These are phyloP conservation scores for Ptychobarbus kaznakovi DNA, from an alignment of 2,797 vertebrate genomes.

Conservation along the genomic window DNA sequence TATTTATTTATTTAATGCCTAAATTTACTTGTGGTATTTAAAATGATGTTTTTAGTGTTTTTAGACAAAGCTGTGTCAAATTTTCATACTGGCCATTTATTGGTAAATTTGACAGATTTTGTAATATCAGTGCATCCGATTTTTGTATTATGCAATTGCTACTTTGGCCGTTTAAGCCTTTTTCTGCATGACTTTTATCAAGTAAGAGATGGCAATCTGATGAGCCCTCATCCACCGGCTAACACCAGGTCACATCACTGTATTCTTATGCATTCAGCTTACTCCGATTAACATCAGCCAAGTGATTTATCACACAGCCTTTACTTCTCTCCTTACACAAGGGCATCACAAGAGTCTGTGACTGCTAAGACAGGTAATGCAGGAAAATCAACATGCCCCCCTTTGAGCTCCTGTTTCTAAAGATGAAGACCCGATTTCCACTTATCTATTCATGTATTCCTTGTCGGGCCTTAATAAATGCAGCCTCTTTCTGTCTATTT, in stretches of 20 bases:
- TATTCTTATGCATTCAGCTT: conserved; percentile 14
- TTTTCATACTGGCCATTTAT: background rate
- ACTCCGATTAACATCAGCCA: conserved; percentile 25
- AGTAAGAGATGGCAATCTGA: background rate
- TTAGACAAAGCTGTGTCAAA: background rate
- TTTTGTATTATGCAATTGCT: background rate
- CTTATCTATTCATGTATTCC: conserved; percentile 61
- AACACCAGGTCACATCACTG: conserved; percentile 22
- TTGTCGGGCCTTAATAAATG: conserved; percentile 60
- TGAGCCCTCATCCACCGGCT: background rate
- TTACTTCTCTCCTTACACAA: conserved; percentile 19
- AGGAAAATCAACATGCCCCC: conserved; percentile 53
- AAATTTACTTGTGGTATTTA: too few relatives aligned
- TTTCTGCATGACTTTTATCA: background rate
- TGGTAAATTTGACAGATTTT: background rate
- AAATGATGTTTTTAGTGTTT: too few relatives aligned
- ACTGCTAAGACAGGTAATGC: conserved; percentile 39
- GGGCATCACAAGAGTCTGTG: conserved; percentile 43
- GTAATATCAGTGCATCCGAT: background rate
- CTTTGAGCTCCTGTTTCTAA: conserved; percentile 50
- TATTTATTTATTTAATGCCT: background rate
- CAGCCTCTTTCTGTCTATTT: conserved; percentile 23
- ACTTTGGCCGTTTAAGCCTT: background rate
- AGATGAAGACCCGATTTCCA: conserved; percentile 47
- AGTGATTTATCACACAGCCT: conserved; percentile 32